phyloP scores from a whole-genome alignment of 2,888 invertebrate species.

The Odontocerum albicorne region DNA sequence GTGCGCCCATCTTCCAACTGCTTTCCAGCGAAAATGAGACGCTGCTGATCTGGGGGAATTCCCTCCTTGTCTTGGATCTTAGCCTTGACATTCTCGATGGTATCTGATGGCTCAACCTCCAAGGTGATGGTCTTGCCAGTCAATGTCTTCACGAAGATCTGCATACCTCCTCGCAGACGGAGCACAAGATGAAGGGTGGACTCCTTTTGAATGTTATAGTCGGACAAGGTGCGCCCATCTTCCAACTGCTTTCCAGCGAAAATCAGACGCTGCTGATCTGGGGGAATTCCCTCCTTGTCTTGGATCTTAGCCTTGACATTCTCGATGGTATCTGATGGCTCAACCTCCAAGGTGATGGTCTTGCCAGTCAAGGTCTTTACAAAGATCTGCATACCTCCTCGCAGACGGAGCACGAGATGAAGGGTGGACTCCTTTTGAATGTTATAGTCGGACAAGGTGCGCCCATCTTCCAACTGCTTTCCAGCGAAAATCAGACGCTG shows the following conservation, averaged over 20 bases:
- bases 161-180: slow-evolving; percentile 64
- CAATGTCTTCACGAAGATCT: slow-evolving; percentile 62
- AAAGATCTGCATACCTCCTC: slow-evolving; percentile 47
- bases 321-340: slow-evolving; percentile 64
- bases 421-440: slow-evolving; percentile 65
- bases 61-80: slow-evolving; percentile 59
- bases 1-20: slow-evolving; percentile 95
- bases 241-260: slow-evolving; percentile 72
- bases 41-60: slow-evolving; percentile 80
- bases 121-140: slow-evolving; percentile 62
- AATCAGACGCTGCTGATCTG: slow-evolving; percentile 65
- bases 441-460: slow-evolving; percentile 66
- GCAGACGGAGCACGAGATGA: slow-evolving; percentile 59
- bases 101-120: slow-evolving; percentile 60
- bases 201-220: slow-evolving; percentile 70
- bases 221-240: slow-evolving; percentile 67
- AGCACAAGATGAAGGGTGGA: slow-evolving; percentile 62
- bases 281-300: slow-evolving; percentile 59
- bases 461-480: slow-evolving; percentile 67
- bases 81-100: slow-evolving; percentile 64
- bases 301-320: slow-evolving; percentile 65
- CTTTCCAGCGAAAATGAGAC: slow-evolving; percentile 92
- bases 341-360: slow-evolving; percentile 46
- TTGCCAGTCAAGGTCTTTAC: slow-evolving; percentile 27
- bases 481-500: slow-evolving; percentile 66